A percentile compares a stretch with the other conserved stretches of the same genome.
phyloP scores from a whole-genome alignment of 2,888 invertebrate genomes.

The Microctonus aethiopoides region DNA sequence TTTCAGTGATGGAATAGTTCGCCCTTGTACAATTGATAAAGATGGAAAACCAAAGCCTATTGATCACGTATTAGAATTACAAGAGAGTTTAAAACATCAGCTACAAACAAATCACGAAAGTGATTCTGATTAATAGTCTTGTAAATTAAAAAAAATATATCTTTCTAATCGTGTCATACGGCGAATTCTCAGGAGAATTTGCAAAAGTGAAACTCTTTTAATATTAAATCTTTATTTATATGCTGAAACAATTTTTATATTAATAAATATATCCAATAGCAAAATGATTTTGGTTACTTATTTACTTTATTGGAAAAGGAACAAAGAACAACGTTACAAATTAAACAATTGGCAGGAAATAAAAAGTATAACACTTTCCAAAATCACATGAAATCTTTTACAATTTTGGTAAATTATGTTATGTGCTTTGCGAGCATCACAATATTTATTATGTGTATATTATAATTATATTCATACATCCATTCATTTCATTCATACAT shows the following conservation, averaged over 20 bases:
- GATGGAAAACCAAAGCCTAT: constrained; percentile 92
- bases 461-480: constrained; percentile 34
- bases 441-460: constrained; percentile 57
- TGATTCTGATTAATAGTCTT: constrained; percentile 24
- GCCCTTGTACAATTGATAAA: constrained; percentile 87
- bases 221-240: not conserved
- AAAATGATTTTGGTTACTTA: constrained; percentile 5
- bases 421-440: constrained; percentile 66
- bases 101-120: constrained; percentile 45
- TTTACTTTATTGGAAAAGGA: constrained; percentile 66
- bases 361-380: constrained; percentile 67
- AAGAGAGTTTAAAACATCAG: constrained; percentile 74
- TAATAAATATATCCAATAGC: constrained; percentile 8
- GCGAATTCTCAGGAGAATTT: too few species aligned
- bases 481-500: too few species aligned
- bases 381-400: constrained; percentile 66
- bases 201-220: too few species aligned
- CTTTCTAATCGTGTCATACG: too few species aligned
- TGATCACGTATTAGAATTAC: constrained; percentile 86
- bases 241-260: not conserved
- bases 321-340: constrained; percentile 67
- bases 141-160: constrained; percentile 13
- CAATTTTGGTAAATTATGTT: constrained; percentile 51
- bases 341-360: constrained; percentile 66
- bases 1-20: constrained; percentile 79